Conservation (phyloP, 92 coral and sea anemone species). For the Actinostola sp. region DNA sequence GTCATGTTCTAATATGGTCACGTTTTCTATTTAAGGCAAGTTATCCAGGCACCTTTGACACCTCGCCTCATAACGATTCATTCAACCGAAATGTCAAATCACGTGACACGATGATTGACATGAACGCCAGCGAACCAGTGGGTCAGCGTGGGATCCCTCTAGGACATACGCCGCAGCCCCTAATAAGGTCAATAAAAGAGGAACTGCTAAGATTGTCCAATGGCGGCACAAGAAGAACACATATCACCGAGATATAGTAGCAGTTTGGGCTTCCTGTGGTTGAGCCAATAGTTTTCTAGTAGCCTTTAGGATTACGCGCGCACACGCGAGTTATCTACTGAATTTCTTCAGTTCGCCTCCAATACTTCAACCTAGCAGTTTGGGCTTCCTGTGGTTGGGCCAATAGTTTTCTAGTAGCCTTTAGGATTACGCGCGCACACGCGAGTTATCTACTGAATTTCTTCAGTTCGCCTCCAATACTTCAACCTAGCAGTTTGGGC, state of each 20-base stretch:
- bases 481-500: no score
- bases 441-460: no score
- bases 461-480: no score
- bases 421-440: no score
- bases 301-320: no score
- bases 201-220: constrained; percentile 82
- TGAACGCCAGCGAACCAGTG: constrained; percentile 51
- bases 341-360: no score
- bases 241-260: constrained; percentile 72
- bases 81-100: constrained; percentile 61
- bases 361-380: no score
- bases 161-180: constrained; percentile 91
- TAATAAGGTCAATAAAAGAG: constrained; percentile 87
- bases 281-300: no score
- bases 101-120: constrained; percentile 85
- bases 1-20: neutral
- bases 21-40: constrained; percentile 47
- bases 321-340: no score
- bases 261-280: constrained; percentile 3
- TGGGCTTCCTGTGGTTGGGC: no score
- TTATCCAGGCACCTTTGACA: constrained; percentile 79
- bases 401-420: no score
- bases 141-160: constrained; percentile 67
- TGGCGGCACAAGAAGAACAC: constrained; percentile 70
- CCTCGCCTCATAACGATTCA: constrained; percentile 74